phyloP scores from a whole-genome alignment of 2,113 vertebrate genomes.

The Hyperopisus bebe region DNA sequence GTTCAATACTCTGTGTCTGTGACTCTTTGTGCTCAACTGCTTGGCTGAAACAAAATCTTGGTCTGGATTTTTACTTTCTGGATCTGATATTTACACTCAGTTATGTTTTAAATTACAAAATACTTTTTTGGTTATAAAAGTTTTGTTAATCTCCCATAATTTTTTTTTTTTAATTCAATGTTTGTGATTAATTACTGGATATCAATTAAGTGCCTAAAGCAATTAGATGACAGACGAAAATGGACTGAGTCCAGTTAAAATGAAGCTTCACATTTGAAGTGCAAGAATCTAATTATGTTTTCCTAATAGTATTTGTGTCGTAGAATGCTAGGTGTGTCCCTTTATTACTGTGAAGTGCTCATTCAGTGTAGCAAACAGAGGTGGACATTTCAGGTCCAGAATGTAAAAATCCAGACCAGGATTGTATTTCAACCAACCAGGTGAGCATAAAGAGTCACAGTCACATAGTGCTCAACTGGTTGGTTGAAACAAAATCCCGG shows the following conservation, averaged over 20 bases:
- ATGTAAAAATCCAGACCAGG: too few relatives aligned
- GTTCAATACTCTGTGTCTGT: too few relatives aligned
- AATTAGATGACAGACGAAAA: not conserved
- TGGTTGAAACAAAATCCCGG: too few relatives aligned
- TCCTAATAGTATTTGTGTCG: not conserved
- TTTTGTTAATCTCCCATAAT: not conserved
- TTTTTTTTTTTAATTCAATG: not conserved
- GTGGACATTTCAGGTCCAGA: too few relatives aligned
- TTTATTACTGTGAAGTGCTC: not conserved
- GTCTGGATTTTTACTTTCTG: too few relatives aligned
- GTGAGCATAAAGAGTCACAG: too few relatives aligned
- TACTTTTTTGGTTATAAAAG: not conserved
- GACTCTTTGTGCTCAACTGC: too few relatives aligned
- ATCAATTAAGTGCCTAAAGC: not conserved
- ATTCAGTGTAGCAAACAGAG: not conserved
- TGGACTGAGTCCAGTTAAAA: not conserved
- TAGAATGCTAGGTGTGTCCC: not conserved
- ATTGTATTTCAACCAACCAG: too few relatives aligned
- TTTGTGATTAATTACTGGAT: not conserved
- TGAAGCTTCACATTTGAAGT: not conserved
- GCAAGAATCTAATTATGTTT: not conserved
- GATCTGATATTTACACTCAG: too few relatives aligned
- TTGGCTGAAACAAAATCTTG: too few relatives aligned
- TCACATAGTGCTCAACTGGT: too few relatives aligned
- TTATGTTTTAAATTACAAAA: not conserved